Base-by-base conservation (phyloP, 2,888 invertebrate genomes). In the Meiosimyza platycephala region DNA sequence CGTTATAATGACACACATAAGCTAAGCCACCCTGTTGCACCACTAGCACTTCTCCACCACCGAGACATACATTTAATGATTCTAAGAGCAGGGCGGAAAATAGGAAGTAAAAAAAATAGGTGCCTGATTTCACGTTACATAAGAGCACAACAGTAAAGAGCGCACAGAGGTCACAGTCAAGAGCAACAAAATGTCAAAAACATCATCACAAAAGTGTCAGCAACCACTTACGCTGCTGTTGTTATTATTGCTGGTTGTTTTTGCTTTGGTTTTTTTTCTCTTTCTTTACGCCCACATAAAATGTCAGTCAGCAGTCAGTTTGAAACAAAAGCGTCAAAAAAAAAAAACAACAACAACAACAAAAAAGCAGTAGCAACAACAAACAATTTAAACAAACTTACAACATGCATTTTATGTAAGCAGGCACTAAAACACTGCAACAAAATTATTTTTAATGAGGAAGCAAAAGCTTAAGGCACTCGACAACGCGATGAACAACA, bases 161-260 rank as follows among this genome's bases (percentile, higher is more conserved):
- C 60, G 47, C 60, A 54, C 60, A 54, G 70, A 74, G 73, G 73
- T 76, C 76, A 76, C 63, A 73, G 74, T 74, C 76, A 76, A 74
- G 76, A 52, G 57, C 70, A 28, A 72, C 71, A 48, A 64, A 74
- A 72, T 72, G 72, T 69, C 55, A 51, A 54, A 70, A 63, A 47
- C 69, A 69, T 69, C 69, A 69, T 69, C 68, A 69, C 6, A 40
- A 69, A 60, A 69, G 68, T 48, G 68, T 69, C 59, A 50, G 59
- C 68, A 69, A 40, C 68, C n/a, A 60, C 68, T 59, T 60, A 51
- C 47, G 50, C 16, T 68, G 57, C 57, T 67, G 15, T 51, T 51
- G 60, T 48, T 69, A 51, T 69, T 60, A 51, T 15, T 48, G 40
- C 40, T 28, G 13, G 51, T 40, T 65, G 65, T 13, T n/a, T 15